Evolutionary conservation across 2,113 vertebrate species (phyloP).

Genomic region (Elaphurus davidianus): DNA sequence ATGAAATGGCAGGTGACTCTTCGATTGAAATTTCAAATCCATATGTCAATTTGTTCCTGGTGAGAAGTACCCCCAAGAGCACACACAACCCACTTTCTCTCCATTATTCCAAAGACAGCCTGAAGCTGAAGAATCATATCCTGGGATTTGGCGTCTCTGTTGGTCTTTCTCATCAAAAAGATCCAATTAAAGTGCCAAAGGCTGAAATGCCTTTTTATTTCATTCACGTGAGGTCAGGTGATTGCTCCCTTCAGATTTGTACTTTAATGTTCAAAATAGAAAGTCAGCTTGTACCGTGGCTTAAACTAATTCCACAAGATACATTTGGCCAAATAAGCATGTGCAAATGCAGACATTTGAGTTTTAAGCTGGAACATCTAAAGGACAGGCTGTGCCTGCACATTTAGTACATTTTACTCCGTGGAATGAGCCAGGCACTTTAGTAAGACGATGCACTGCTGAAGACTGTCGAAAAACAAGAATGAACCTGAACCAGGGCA

Average conservation of each 20-base stretch:
- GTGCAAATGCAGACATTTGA: constrained; percentile 59
- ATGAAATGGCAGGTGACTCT: constrained; percentile 24
- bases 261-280: constrained; percentile 48
- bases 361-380: constrained; percentile 68
- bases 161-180: constrained; percentile 32
- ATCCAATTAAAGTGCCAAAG: constrained; percentile 1
- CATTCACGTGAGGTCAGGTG: neutral
- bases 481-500: constrained; percentile 33
- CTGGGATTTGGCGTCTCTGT: neutral
- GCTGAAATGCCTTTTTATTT: constrained; percentile 16
- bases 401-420: constrained; percentile 66
- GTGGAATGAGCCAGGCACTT: constrained; percentile 49
- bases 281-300: constrained; percentile 54
- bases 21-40: neutral
- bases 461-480: constrained; percentile 63
- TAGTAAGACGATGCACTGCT: constrained; percentile 60
- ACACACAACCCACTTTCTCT: neutral
- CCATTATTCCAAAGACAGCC: neutral
- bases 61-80: neutral
- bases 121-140: neutral
- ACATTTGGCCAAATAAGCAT: constrained; percentile 54
- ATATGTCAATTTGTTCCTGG: constrained; percentile 4
- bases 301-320: constrained; percentile 64
- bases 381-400: constrained; percentile 69
- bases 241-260: constrained; percentile 36